Percentiles rank a stretch among this genome's conserved stretches.
Evolutionary conservation across 2,113 vertebrate genomes (phyloP).

Genomic region (Chaetops frenatus): DNA sequence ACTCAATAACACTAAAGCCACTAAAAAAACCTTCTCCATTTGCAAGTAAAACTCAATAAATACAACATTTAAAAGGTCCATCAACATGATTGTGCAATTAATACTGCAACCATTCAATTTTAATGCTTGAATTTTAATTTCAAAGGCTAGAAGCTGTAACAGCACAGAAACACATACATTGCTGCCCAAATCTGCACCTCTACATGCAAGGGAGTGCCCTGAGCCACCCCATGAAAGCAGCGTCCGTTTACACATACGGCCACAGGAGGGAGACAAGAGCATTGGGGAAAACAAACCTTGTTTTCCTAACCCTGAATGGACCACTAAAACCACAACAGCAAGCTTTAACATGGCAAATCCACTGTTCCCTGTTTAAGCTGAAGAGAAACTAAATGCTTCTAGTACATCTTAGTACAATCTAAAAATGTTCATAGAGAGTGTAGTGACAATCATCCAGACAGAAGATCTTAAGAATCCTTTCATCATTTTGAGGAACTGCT

Average conservation of each 20-base stretch:
- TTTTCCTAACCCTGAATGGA: neutral
- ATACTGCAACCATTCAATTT: neutral
- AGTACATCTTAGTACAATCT: neutral
- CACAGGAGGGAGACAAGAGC: slow-evolving; percentile 20
- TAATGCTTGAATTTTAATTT: neutral
- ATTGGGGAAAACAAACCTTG: neutral
- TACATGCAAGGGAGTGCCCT: too few species aligned
- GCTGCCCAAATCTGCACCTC: neutral
- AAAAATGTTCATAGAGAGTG: neutral
- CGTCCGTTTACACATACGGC: fast-evolving
- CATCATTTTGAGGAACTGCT: fast-evolving
- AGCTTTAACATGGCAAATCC: neutral
- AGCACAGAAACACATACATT: neutral
- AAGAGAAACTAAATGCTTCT: neutral
- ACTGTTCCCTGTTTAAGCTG: neutral
- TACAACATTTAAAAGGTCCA: neutral
- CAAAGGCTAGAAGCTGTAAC: neutral
- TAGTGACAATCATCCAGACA: neutral
- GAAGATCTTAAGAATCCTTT: neutral
- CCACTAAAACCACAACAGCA: neutral
- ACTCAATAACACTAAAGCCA: neutral
- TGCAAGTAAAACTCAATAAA: neutral
- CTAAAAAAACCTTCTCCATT: neutral
- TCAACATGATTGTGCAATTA: neutral
- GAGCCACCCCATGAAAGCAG: neutral